A percentile compares a stretch with the other conserved stretches of the same genome.
Conservation (phyloP, 1,140 invertebrate genomes). For the Cydia amplana region DNA sequence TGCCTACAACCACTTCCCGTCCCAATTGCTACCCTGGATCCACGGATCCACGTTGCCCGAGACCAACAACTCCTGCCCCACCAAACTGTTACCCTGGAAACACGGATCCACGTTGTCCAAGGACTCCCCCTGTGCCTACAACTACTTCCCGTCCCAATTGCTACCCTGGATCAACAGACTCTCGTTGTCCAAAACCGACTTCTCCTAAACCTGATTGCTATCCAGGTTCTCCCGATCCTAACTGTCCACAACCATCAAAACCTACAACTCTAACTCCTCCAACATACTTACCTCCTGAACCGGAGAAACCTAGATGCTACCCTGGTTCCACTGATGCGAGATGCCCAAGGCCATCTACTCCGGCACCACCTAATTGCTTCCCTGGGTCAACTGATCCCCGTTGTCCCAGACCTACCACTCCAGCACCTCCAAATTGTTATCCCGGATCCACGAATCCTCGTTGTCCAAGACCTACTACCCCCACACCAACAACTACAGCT, state of each 20-base stretch:
- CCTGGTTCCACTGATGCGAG: slow-evolving; percentile 70
- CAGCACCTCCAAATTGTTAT: too few species aligned
- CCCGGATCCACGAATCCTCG: too few species aligned
- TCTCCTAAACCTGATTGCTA: slow-evolving; percentile 36
- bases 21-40: slow-evolving; percentile 56
- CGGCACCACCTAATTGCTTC: slow-evolving; percentile 59
- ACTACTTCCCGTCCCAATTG: too few species aligned
- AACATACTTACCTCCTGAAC: slow-evolving; percentile 44
- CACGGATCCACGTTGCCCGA: slow-evolving; percentile 66
- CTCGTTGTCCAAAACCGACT: too few species aligned
- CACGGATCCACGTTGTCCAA: slow-evolving; percentile 43
- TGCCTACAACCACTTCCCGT: not conserved
- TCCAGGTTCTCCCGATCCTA: slow-evolving; percentile 39
- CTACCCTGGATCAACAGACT: too few species aligned
- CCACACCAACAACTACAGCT: too few species aligned
- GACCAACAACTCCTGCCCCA: not conserved
- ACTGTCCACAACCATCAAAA: slow-evolving; percentile 39
- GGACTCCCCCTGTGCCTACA: too few species aligned
- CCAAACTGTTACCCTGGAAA: slow-evolving; percentile 54
- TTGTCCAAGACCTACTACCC: too few species aligned
- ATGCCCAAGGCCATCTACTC: slow-evolving; percentile 59
- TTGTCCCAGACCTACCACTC: too few species aligned
- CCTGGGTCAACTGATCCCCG: slow-evolving; percentile 55
- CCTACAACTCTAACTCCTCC: slow-evolving; percentile 42
- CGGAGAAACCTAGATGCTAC: slow-evolving; percentile 52